phyloP scores from a whole-genome alignment of 2,113 vertebrate species.

The Pelmatolapia mariae region DNA sequence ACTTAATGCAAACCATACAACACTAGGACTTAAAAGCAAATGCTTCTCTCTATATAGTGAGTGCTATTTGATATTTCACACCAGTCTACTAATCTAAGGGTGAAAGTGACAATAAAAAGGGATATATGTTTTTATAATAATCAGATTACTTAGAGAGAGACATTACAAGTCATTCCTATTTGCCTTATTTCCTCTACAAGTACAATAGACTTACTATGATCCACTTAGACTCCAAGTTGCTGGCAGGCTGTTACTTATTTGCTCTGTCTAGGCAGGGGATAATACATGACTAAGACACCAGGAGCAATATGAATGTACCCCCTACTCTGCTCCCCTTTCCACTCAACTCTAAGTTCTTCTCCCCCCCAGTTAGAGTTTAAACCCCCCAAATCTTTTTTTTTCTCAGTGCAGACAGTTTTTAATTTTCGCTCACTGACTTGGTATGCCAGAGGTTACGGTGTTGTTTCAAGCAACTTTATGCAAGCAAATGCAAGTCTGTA shows the following conservation, averaged over 20 bases:
- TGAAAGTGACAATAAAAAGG: neutral
- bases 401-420: slow-evolving; percentile 25
- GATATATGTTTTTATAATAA: neutral
- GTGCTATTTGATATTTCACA: neutral
- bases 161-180: neutral
- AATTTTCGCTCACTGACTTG: slow-evolving; percentile 19
- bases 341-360: neutral
- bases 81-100: neutral
- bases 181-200: neutral
- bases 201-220: slow-evolving; percentile 1
- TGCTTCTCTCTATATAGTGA: neutral
- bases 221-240: neutral
- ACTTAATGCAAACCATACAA: neutral
- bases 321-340: neutral
- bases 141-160: neutral
- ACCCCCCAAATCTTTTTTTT: neutral
- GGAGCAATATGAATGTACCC: neutral
- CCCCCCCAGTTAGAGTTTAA: slow-evolving; percentile 8
- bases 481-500: neutral
- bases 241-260: slow-evolving; percentile 5
- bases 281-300: neutral
- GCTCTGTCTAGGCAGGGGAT: neutral
- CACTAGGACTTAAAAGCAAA: neutral
- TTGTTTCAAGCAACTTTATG: neutral
- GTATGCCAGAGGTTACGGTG: slow-evolving; percentile 20